Conservation (phyloP, 92 coral and sea anemone genomes). For the Bergia sp. region DNA sequence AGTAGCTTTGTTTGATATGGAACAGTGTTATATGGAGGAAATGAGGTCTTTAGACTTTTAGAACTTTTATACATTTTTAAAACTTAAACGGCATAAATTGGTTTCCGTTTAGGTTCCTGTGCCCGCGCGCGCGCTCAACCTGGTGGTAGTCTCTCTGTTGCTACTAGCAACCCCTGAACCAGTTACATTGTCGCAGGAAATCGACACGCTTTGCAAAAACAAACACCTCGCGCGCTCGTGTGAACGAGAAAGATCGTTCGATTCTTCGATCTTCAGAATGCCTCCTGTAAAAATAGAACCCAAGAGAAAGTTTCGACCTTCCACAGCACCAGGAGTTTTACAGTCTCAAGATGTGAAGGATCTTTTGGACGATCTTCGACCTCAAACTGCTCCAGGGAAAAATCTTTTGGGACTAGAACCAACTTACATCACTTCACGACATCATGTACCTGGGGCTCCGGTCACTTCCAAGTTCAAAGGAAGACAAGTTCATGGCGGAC, state of each 20-base stretch:
- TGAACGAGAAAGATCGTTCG: conserved; percentile 2
- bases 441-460: conserved; percentile 95
- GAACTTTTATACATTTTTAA: too few relatives aligned
- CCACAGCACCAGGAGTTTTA: conserved; percentile 94
- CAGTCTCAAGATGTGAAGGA: conserved; percentile 86
- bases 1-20: too few relatives aligned
- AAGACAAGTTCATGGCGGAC: conserved; percentile 97
- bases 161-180: conserved; percentile 75
- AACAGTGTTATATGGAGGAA: too few relatives aligned
- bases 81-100: too few relatives aligned
- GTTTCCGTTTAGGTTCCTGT: too few relatives aligned
- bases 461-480: conserved; percentile 82
- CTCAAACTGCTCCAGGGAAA: conserved; percentile 93
- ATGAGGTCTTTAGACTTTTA: too few relatives aligned
- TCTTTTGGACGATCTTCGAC: conserved; percentile 89
- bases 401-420: conserved; percentile 92
- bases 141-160: conserved; percentile 26
- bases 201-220: background rate
- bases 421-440: conserved; percentile 96
- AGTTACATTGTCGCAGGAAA: conserved; percentile 54
- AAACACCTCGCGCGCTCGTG: conserved; percentile 25
- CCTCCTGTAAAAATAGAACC: conserved; percentile 74
- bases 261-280: conserved; percentile 69
- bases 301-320: conserved; percentile 78
- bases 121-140: background rate